A percentile compares a stretch with the other conserved stretches of the same genome.
These are phyloP conservation scores for Spondyliosoma cantharus DNA, from an alignment of 2,797 vertebrate genomes.

Conservation along the genomic window DNA sequence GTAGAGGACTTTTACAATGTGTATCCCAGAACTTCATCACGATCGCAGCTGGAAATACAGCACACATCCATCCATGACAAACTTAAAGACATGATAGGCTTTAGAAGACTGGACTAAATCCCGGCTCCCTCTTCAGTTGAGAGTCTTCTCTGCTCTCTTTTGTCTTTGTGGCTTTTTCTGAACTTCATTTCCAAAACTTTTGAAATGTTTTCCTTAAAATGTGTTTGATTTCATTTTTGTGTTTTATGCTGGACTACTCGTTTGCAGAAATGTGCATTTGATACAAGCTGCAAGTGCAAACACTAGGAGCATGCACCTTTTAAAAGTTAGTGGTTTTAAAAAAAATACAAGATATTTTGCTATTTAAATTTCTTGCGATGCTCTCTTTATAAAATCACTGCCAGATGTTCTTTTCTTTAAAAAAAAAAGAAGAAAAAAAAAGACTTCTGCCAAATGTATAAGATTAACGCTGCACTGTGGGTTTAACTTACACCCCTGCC, in stretches of 20 bases:
- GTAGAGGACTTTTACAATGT: conserved; percentile 35
- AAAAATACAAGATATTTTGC: background rate
- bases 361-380: background rate
- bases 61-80: conserved; percentile 9
- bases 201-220: background rate
- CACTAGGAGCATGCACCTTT: background rate
- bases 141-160: background rate
- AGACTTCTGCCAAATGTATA: conserved; percentile 4
- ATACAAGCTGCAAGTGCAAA: conserved; percentile 4
- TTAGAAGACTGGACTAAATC: conserved; percentile 14
- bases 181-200: background rate
- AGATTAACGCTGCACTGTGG: conserved; percentile 2
- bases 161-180: background rate
- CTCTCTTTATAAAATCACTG: conserved; percentile 13
- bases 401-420: conserved; percentile 18
- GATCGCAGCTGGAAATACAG: conserved; percentile 37
- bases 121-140: conserved; percentile 6
- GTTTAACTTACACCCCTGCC: background rate
- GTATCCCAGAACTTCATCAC: conserved; percentile 25
- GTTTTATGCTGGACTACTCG: background rate
- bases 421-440: conserved; percentile 5
- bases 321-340: conserved; percentile 13
- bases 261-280: background rate
- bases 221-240: background rate
- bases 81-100: conserved; percentile 19